These are phyloP conservation scores for Alexandromys fortis DNA, from an alignment of 2,113 vertebrate species.

Conservation along the genomic window DNA sequence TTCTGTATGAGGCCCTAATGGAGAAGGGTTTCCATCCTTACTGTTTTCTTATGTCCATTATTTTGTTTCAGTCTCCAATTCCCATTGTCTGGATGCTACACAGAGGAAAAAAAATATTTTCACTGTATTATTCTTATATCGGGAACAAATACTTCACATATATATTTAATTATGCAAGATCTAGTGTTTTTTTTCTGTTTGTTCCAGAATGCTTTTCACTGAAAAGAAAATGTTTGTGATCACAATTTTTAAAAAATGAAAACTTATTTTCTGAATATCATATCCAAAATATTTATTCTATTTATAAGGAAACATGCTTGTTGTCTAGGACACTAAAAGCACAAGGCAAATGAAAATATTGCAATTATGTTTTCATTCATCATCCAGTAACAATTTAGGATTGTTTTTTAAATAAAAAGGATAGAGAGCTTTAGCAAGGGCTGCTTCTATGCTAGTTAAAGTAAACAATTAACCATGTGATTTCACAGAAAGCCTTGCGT, in stretches of 20 bases:
- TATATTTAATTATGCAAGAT: background rate
- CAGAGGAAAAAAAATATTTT: background rate
- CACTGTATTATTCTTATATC: background rate
- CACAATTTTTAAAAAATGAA: slow-evolving; percentile 3
- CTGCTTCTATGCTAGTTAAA: background rate
- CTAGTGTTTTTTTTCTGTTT: background rate
- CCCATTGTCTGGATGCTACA: too few species aligned
- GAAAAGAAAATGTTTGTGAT: background rate
- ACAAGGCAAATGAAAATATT: slow-evolving; percentile 13
- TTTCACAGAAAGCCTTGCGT: background rate
- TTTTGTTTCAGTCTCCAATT: background rate
- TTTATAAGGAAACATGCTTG: background rate
- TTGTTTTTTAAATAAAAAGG: background rate
- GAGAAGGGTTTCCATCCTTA: background rate
- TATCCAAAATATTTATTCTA: background rate
- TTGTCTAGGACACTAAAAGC: background rate
- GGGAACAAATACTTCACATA: background rate
- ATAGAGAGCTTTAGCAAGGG: background rate
- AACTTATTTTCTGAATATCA: background rate
- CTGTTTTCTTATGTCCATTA: background rate
- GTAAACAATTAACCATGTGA: background rate
- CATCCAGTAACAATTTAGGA: background rate
- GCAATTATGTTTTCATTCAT: background rate
- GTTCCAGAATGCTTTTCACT: background rate
- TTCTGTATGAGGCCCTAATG: background rate